These are phyloP conservation scores for Polia nebulosa DNA, from an alignment of 2,888 invertebrate genomes.

Conservation along the genomic window DNA sequence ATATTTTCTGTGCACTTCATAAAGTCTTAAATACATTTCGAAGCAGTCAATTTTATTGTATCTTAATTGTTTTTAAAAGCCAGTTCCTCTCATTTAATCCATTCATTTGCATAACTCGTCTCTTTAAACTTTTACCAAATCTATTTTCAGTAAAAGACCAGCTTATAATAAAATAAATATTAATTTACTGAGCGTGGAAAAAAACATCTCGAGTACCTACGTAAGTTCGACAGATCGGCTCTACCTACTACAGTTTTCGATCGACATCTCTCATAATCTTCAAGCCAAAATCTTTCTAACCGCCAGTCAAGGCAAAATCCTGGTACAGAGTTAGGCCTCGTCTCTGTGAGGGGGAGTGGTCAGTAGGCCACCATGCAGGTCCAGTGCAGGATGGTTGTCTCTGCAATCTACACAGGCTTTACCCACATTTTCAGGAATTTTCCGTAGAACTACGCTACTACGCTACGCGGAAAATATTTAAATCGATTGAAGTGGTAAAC, in stretches of 20 bases:
- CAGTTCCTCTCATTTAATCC: not conserved
- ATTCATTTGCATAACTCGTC: conserved; percentile 27
- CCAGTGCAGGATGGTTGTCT: not conserved
- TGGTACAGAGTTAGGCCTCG: not conserved
- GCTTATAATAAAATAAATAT: not conserved
- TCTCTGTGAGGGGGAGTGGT: not conserved
- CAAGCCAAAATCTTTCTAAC: not conserved
- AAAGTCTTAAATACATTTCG: conserved; percentile 6
- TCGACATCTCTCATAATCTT: not conserved
- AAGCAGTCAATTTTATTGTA: not conserved
- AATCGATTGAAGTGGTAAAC: not conserved
- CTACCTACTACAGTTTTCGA: not conserved
- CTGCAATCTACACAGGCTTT: not conserved
- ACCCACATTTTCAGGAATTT: not conserved
- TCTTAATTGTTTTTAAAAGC: not conserved
- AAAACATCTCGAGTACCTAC: too few relatives aligned
- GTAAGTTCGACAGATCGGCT: not conserved
- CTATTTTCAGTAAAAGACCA: not conserved
- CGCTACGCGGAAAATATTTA: not conserved
- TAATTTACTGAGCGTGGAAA: not conserved
- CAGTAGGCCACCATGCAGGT: not conserved
- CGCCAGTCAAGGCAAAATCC: not conserved
- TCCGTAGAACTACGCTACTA: not conserved
- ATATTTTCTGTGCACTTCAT: conserved; percentile 13
- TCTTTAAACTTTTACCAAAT: conserved; percentile 1